Base-by-base conservation (phyloP, 2,113 vertebrate species). In the Chionis minor region DNA sequence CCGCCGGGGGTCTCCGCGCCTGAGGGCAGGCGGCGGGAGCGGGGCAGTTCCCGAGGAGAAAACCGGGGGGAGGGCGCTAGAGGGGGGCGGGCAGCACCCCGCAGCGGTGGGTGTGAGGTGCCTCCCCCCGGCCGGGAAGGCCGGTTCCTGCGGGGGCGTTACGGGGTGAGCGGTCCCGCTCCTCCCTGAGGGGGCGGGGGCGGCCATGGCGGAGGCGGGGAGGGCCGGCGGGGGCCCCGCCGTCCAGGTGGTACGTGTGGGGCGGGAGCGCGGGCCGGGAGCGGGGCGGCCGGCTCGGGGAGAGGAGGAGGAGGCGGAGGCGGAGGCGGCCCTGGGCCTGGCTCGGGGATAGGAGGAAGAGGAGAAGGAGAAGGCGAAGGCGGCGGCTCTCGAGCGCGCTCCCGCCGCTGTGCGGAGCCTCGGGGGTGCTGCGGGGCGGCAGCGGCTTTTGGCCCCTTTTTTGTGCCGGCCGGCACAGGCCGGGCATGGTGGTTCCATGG, bases 241-340 rank as follows among this genome's bases (percentile, higher is more conserved):
- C 18, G 69, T 73, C 6, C 92, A 96, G 74, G 96, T 96, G 96
- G 96, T 94, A 90, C 51, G 94, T 90, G 82, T 65, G 47, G 15
- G 14, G 59, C 14, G 27, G 44, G 20, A 27, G 40, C 2, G 27
- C 10, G 74, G 74, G 56, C 75, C 17, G n/a, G 17, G 54, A 32
- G 52, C 27, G 51, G 28, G 52, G 51, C 28, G 51, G 61, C 35
- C 27, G 61, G 61, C 61, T 28, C 38, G 61, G n/a, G 38, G 26
- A 40, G 33, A 35, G 33, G 61, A 62, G 59, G 59, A 61, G n/a
- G 58, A 59, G n/a, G 58, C 35, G n/a, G 15, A 32, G 10, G 58
- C 18, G 22, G 58, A 61, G 59, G 59, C 22, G 59, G 35, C 58
- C 56, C 33, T 33, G 33, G 24, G 75, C 14, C 23, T 38, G 61